Evolutionary conservation across 2,888 invertebrate species (phyloP), one percentile per base, ranked within the genome.

Genomic region (Acanthococcus lagerstroemiae): DNA sequence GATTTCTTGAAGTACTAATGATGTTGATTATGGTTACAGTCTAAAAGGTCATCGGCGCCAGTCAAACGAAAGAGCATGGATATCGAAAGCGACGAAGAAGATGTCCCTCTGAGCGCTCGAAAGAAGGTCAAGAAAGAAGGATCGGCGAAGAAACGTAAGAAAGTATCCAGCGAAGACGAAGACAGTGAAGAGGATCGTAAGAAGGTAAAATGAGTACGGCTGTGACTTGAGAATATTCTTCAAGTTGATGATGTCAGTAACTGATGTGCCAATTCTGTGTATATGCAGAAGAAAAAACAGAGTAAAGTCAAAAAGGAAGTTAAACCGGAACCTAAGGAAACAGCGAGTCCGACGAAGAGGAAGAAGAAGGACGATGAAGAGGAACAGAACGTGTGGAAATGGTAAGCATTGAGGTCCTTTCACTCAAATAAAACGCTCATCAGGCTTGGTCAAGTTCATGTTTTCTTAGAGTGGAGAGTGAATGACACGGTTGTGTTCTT

Each of bases 311-410:
- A 73, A 68, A 73, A 72, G 70, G 69, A 71, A 72, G 74, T 76
- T 70, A 76, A 72, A 69, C 68, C 70, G 60, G 70, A 70, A 70
- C 71, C 68, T 60, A 70, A 69, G 69, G 66, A 25, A 66, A 68
- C 67, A 19, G 60, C 57, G 15, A 55, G 67, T 45, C 68, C 69
- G 48, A 67, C 66, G 54, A 72, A 72, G 9, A 75, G 75, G 67
- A 75, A 73, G 63, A 88, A 86, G 75, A 89, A 89, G 75, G 88
- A 88, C 74, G 85, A 86, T 71, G 90, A 90, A 63, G 88, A 89
- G 70, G 84, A 85, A 71, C 83, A 81, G 72, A 89, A 91, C 78
- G 91, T 92, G 67, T 92, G 92, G 92, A 88, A 90, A 82, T 92
- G 92, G 92, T 91, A 78, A 81, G 82, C 76, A 22, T 21, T 2